phyloP scores from a whole-genome alignment of 1,140 invertebrate genomes.

The Diorhabda sublineata region DNA sequence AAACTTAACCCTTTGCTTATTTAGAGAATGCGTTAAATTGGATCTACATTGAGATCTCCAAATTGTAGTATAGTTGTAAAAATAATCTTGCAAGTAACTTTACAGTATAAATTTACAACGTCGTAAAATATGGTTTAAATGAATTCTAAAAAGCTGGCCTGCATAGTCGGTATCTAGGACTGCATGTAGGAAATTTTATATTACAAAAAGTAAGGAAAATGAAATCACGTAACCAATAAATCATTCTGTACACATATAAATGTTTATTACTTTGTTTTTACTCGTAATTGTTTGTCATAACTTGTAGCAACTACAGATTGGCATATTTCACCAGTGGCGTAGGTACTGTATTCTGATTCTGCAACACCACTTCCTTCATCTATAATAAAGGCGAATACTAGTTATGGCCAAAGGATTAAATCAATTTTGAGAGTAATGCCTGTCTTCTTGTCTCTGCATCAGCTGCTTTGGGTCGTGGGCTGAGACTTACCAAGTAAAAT shows the following conservation, averaged over 20 bases:
- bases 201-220: neutral
- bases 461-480: too few species aligned
- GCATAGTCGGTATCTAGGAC: neutral
- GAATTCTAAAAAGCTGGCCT: neutral
- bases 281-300: too few species aligned
- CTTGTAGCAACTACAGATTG: too few species aligned
- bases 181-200: neutral
- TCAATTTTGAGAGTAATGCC: too few species aligned
- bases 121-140: neutral
- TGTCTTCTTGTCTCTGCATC: too few species aligned
- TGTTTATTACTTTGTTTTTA: neutral
- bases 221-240: slow-evolving; percentile 1
- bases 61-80: neutral
- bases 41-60: neutral
- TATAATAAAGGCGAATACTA: too few species aligned
- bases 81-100: neutral
- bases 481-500: too few species aligned
- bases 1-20: too few species aligned
- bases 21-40: neutral
- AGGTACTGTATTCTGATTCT: too few species aligned
- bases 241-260: neutral
- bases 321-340: too few species aligned
- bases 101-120: slow-evolving; percentile 1
- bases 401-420: too few species aligned
- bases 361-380: too few species aligned